Evolutionary conservation across 1,140 invertebrate genomes (phyloP).

Genomic region (Carcinoscorpius rotundicauda): DNA sequence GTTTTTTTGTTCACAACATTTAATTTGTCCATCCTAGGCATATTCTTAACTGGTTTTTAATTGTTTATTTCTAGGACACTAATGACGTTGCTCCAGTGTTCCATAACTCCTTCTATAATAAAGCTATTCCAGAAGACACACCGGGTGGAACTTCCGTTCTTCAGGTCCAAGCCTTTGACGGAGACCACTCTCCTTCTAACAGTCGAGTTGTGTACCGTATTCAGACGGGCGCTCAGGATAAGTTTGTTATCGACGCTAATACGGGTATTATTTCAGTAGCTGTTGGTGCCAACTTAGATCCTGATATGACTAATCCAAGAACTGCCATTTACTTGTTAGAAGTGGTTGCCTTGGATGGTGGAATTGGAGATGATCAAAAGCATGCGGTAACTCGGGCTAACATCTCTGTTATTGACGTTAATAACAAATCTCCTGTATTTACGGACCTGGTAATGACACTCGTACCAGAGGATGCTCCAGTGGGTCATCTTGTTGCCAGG

Average conservation of each 20-base stretch:
- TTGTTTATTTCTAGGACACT: slow-evolving; percentile 46
- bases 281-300: slow-evolving; percentile 72
- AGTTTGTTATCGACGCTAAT: slow-evolving; percentile 76
- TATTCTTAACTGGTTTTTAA: too few relatives aligned
- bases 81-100: slow-evolving; percentile 78
- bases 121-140: slow-evolving; percentile 64
- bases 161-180: slow-evolving; percentile 62
- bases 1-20: too few relatives aligned
- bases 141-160: slow-evolving; percentile 61
- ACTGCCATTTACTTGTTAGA: slow-evolving; percentile 39
- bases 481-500: slow-evolving; percentile 35
- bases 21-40: too few relatives aligned
- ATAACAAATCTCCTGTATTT: slow-evolving; percentile 73
- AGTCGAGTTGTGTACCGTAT: slow-evolving; percentile 79
- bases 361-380: slow-evolving; percentile 59
- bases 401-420: slow-evolving; percentile 76
- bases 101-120: slow-evolving; percentile 55
- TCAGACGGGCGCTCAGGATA: slow-evolving; percentile 71
- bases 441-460: slow-evolving; percentile 41
- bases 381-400: slow-evolving; percentile 49
- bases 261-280: slow-evolving; percentile 73
- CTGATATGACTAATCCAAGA: slow-evolving; percentile 65
- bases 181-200: slow-evolving; percentile 71
- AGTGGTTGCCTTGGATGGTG: slow-evolving; percentile 68
- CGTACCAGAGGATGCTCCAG: slow-evolving; percentile 61